Evolutionary conservation across 2,113 vertebrate species (phyloP).

Genomic region (Nestor notabilis): DNA sequence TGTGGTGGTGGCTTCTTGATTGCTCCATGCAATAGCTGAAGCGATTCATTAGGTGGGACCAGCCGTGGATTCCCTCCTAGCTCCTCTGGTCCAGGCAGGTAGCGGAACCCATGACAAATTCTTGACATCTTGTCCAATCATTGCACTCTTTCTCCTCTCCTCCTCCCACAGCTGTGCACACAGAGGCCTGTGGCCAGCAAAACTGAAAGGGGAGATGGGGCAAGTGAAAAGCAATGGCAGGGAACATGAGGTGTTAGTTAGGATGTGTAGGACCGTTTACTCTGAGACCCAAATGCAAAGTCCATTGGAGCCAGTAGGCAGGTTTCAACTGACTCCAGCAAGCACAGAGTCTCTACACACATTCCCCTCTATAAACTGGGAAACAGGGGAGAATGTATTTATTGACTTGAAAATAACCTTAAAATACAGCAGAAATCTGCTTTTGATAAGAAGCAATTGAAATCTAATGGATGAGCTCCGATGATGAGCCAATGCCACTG

Average conservation of each 20-base stretch:
- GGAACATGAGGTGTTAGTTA: neutral
- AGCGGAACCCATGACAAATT: neutral
- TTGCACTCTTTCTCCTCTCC: neutral
- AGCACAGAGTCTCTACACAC: neutral
- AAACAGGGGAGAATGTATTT: fast-evolving
- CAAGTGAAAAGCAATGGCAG: neutral
- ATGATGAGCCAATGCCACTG: neutral
- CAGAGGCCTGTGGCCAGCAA: neutral
- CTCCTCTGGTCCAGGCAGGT: neutral
- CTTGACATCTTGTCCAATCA: neutral
- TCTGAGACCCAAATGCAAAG: neutral
- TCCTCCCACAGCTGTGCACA: neutral
- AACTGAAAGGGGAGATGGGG: neutral
- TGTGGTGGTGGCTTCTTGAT: neutral
- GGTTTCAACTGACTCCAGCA: neutral
- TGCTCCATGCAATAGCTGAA: neutral
- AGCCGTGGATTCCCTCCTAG: neutral
- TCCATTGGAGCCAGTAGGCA: neutral
- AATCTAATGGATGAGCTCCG: neutral
- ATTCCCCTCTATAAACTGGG: neutral
- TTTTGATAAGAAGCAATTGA: neutral
- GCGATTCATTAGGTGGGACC: neutral
- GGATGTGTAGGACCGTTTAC: neutral
- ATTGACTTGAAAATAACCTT: neutral
- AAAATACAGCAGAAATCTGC: neutral